Percentiles rank a stretch among this genome's conserved stretches.
Evolutionary conservation across 2,113 vertebrate species (phyloP).

Genomic region (Sander vitreus): DNA sequence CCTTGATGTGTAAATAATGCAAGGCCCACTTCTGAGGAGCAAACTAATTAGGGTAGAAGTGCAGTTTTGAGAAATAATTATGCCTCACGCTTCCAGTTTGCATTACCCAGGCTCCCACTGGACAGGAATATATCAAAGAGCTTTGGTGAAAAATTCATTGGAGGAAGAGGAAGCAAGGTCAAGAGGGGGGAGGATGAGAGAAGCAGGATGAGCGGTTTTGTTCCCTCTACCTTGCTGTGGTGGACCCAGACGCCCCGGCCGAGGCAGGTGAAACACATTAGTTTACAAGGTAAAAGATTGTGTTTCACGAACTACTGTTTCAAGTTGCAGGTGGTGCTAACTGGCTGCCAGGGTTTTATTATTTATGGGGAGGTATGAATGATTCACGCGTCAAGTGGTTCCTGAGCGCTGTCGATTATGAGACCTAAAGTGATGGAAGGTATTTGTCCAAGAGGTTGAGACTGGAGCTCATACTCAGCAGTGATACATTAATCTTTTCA

Average conservation of each 20-base stretch:
- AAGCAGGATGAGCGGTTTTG: slow-evolving; percentile 32
- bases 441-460: slow-evolving; percentile 52
- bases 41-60: slow-evolving; percentile 82
- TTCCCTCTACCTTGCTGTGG: slow-evolving; percentile 55
- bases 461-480: not conserved
- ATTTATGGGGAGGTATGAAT: slow-evolving; percentile 82
- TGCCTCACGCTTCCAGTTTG: slow-evolving; percentile 69
- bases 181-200: slow-evolving; percentile 20
- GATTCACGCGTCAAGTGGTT: slow-evolving; percentile 76
- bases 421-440: slow-evolving; percentile 64
- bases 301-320: slow-evolving; percentile 79
- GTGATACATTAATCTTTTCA: slow-evolving; percentile 50
- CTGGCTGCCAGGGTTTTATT: slow-evolving; percentile 76
- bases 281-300: slow-evolving; percentile 78
- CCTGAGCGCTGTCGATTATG: slow-evolving; percentile 62
- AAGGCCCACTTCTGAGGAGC: slow-evolving; percentile 76
- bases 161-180: slow-evolving; percentile 68
- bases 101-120: slow-evolving; percentile 63
- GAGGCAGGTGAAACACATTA: slow-evolving; percentile 83
- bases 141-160: slow-evolving; percentile 61
- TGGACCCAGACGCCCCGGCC: slow-evolving; percentile 16
- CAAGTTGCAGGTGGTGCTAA: slow-evolving; percentile 77
- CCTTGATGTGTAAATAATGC: slow-evolving; percentile 87
- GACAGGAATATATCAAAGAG: slow-evolving; percentile 73
- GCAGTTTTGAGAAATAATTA: slow-evolving; percentile 82